Evolutionary conservation across 1,140 invertebrate genomes (phyloP), one percentile per base, ranked within the genome.

Genomic region (Drosophila biarmipes): DNA sequence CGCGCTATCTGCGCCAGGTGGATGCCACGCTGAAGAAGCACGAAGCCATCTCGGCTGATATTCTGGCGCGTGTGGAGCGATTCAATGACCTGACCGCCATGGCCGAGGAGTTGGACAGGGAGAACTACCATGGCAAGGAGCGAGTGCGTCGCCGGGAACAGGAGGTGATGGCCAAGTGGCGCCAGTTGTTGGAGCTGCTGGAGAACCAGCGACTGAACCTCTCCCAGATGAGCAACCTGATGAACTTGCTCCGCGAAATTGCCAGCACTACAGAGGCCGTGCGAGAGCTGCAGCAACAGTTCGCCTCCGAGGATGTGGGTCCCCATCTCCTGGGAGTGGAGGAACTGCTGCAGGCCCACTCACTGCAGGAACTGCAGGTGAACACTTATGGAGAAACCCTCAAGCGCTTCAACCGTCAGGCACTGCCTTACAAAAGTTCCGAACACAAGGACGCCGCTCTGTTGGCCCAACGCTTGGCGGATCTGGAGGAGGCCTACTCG

Each of bases 1-100:
- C 98, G 8, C 94, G 97, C 61, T 98, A 98, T 91, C 93, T 98
- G 61, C 94, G 95, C 0, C 98, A 99, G 92, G 98, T 99, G 0
- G 98, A 99, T 91, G 98, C 98, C 10, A 98, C 98, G 0, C 95
- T 99, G 6, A 99, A 99, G 93, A 99, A 99, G 92, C 98, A 99
- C 91, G 98, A 99, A 93, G 98, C 98, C 19, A 98, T 99, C 52
- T 97, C 97, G 78, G 98, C 98, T 0, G 98, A 99, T 91, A 99
- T 99, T 66, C 92, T 98, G 34, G 97, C 98, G 5, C 94, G 98
- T 91, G 96, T 98, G 91, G 98, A 99, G 91, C 94, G 99, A 8
- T 99, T 99, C 92, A 96, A 98, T 78, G 96, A 98, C 92, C 93
- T 99, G 64, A 97, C 96, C 0, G 96, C 96, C 68, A 98, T 99